Percentiles rank a stretch among this genome's conserved stretches.
These are phyloP conservation scores for Bombus difficillimus DNA, from an alignment of 1,140 invertebrate genomes.

Conservation along the genomic window DNA sequence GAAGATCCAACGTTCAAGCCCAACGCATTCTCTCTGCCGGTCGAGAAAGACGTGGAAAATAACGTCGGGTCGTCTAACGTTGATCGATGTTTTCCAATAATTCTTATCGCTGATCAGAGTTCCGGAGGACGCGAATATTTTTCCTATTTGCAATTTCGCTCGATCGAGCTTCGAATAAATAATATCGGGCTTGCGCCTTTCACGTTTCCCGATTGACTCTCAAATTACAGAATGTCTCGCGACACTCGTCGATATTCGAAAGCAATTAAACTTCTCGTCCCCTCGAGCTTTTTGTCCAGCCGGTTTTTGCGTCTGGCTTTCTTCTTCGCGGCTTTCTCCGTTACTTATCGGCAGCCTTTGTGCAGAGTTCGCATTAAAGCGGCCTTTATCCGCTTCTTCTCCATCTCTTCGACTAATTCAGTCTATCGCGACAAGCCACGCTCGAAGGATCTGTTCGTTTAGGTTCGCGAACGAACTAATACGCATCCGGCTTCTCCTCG, in stretches of 20 bases:
- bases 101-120: not conserved
- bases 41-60: not conserved
- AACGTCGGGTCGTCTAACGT: too few species aligned
- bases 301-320: slow-evolving; percentile 15
- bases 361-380: slow-evolving; percentile 7
- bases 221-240: slow-evolving; percentile 48
- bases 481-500: not conserved
- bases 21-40: too few species aligned
- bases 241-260: slow-evolving; percentile 66
- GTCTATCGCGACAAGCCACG: not conserved
- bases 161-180: slow-evolving; percentile 47
- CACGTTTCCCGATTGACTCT: slow-evolving; percentile 54
- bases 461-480: not conserved
- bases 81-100: not conserved
- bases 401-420: not conserved
- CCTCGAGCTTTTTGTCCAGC: slow-evolving; percentile 38
- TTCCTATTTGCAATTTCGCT: slow-evolving; percentile 19
- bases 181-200: slow-evolving; percentile 42
- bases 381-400: not conserved
- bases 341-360: slow-evolving; percentile 31
- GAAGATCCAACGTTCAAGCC: not conserved
- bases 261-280: slow-evolving; percentile 65
- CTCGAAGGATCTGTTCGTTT: not conserved
- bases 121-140: slow-evolving; percentile 18
- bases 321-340: slow-evolving; percentile 15